Evolutionary conservation across 2,797 vertebrate genomes (phyloP), one percentile per base, ranked within the genome.

Genomic region (Percopsis omiscomaycus): DNA sequence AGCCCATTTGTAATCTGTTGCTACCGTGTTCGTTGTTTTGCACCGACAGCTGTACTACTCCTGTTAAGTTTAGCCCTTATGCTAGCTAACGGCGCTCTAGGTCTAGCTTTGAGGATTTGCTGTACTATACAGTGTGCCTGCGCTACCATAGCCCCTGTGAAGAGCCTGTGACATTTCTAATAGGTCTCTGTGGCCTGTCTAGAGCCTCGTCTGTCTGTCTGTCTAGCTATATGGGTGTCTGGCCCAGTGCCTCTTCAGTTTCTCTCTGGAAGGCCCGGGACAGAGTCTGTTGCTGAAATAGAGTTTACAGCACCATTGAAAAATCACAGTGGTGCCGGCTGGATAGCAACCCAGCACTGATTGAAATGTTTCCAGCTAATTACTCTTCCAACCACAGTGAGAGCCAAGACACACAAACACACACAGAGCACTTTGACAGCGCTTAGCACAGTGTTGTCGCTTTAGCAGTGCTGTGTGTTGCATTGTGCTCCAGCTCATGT

Each of bases 301-400:
- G 30, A 37, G 14, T 32, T 6, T n/a, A 57, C 60, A 32, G 62
- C 13, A 71, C 52, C 50, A 2, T 64, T 5, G 69, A 56, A 28
- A 2, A 66, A 30, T 47, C 15, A 59, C 45, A 5, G 52, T 58
- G 55, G 4, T 10, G 47, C 61, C 46, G 47, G 22, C 45, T 14
- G 53, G 30, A 51, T 57, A 1, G 4, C 32, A 16, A 65, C 64
- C 68, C 69, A 16, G 42, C 30, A 1, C 27, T 15, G 5, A 71
- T 71, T 78, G 77, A 79, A 74, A 67, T 66, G 14, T 61, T 61
- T 84, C 67, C 81, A 76, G 76, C 55, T 73, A 69, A 84, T 83
- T 82, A 69, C 64, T 53, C 61, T 59, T 69, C 65, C 57, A 2
- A 49, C 52, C 51, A 44, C 69, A 37, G 1, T 54, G 28, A 59